These are phyloP conservation scores for Drosophila sp. DNA, from an alignment of 1,140 invertebrate genomes.

Conservation along the genomic window DNA sequence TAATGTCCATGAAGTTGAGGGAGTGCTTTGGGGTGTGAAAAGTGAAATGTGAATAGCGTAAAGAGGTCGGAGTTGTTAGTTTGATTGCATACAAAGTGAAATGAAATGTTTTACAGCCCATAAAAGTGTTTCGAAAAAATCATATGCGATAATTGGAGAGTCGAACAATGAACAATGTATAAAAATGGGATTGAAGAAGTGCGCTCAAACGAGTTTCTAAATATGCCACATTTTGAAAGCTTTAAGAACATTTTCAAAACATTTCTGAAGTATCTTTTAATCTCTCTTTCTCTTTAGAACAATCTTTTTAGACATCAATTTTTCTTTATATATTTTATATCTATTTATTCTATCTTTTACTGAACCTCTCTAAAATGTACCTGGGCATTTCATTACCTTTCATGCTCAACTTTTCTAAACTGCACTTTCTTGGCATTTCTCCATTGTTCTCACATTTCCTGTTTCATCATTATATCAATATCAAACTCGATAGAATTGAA, in stretches of 20 bases:
- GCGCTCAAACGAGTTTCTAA: no score
- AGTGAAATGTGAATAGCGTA: conserved; percentile 18
- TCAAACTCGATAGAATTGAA: conserved; percentile 6
- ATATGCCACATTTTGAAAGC: no score
- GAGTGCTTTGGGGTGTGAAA: conserved; percentile 7
- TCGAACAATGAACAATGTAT: conserved; percentile 6
- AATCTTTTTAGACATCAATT: not conserved
- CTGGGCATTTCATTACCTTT: not conserved
- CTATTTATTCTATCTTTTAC: not conserved
- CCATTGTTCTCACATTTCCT: conserved; percentile 7
- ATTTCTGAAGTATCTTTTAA: no score
- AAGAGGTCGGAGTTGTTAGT: conserved; percentile 59
- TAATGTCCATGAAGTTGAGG: not conserved
- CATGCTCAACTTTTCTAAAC: no score
- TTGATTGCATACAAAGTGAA: conserved; percentile 49
- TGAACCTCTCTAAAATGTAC: no score
- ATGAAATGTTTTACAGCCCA: conserved; percentile 38
- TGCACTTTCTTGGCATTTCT: not conserved
- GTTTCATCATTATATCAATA: no score
- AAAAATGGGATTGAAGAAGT: not conserved
- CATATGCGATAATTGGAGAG: not conserved
- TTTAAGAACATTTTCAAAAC: no score
- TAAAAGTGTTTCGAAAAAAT: conserved; percentile 20
- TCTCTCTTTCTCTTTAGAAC: no score
- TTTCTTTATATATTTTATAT: not conserved